Base-by-base conservation (phyloP, 1,140 invertebrate species). In the Conus ventricosus region DNA sequence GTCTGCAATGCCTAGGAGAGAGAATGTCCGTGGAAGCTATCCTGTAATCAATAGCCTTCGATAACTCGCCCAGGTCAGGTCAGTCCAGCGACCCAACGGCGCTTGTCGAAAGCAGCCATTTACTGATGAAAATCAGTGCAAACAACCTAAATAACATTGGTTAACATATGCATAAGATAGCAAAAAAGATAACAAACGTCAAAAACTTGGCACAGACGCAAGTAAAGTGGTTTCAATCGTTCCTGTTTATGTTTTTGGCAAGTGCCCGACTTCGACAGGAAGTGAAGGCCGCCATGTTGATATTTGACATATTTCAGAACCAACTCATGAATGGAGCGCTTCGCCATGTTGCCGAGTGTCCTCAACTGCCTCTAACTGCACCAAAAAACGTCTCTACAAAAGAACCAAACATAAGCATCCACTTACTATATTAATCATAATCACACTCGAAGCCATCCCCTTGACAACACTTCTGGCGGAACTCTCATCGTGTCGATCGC, bases 271-370 rank as follows among this genome's bases (percentile, higher is more conserved):
- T 75, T n/a, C 71, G 84, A 85, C 84, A 85, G 84, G 84, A 85
- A 87, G 84, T 71, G 25, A 54, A 54, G 53, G 15, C 85, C 85
- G 85, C 85, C 85, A 87, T 87, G 75, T 87, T 87, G 85, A 55
- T 78, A 78, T 76, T 87, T 78, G 71, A 87, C 85, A 87, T 78
- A 87, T 87, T 87, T 87, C 75, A 78, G 84, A 23, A 54, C 63
- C 8, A 85, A 67, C 71, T 87, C 57, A 80, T 87, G 85, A 87
- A 87, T 87, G 85, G 75, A 87, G n/a, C 53, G 23, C 54, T 87
- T 53, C 71, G 85, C 75, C 85, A 80, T 55, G 10, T 54, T 76
- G 27, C 23, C n/a, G 5, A 15, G 60, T n/a, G 67, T n/a, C 11
- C 23, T n/a, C 71, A 13, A 0, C 10, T 57, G 11, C 51, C 13